Conservation (phyloP, 1,140 invertebrate species). For the Yoshiicerus persimilis region DNA sequence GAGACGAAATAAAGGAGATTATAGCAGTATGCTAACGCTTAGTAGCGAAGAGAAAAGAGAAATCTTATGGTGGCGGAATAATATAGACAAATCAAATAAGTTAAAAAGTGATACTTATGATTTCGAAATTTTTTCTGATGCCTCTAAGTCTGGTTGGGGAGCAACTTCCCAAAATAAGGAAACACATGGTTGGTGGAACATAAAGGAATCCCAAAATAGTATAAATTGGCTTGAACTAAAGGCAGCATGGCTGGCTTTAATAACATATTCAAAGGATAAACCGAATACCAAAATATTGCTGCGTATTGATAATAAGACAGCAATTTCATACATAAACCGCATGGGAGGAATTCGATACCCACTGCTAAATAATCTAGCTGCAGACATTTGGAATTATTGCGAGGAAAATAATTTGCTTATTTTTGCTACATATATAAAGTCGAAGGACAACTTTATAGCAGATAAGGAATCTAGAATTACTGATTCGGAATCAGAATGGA, state of each 20-base stretch:
- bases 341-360: neutral
- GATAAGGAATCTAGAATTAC: neutral
- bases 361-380: neutral
- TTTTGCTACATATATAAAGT: neutral
- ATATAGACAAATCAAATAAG: neutral
- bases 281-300: neutral
- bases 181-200: too few relatives aligned
- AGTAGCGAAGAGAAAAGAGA: neutral
- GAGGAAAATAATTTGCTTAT: neutral
- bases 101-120: neutral
- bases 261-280: too few relatives aligned
- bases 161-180: too few relatives aligned
- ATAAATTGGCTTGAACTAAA: too few relatives aligned
- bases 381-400: constrained; percentile 15
- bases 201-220: too few relatives aligned
- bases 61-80: neutral
- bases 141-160: too few relatives aligned
- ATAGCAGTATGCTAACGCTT: neutral
- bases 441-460: neutral
- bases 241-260: too few relatives aligned
- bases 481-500: neutral
- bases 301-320: constrained; percentile 24
- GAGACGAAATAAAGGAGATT: neutral
- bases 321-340: too few relatives aligned
- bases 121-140: neutral